phyloP scores from a whole-genome alignment of 2,797 vertebrate genomes.

The Spizella passerina region DNA sequence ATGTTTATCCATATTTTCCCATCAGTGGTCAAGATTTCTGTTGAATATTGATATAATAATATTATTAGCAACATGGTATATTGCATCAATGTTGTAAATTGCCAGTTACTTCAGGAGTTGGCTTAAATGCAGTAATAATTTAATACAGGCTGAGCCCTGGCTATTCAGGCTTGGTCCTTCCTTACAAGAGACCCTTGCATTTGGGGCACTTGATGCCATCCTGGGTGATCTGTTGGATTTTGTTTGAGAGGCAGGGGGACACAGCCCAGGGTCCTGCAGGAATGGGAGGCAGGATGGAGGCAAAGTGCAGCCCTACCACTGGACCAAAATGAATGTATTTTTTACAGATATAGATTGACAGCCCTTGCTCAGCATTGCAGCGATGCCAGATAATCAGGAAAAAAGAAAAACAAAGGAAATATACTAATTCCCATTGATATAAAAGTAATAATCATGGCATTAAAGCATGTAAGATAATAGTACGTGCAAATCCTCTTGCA shows the following conservation, averaged over 20 bases:
- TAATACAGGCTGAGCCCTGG: not conserved
- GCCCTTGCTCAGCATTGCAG: not conserved
- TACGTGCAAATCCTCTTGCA: not conserved
- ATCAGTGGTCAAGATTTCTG: not conserved
- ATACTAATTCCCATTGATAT: not conserved
- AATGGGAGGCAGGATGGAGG: not conserved
- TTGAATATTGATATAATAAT: not conserved
- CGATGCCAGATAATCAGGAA: not conserved
- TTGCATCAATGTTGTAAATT: not conserved
- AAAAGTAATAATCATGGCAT: not conserved
- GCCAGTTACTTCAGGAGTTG: not conserved
- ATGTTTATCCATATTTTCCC: not conserved
- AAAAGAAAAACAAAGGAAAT: not conserved
- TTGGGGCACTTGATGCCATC: not conserved
- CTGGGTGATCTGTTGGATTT: not conserved
- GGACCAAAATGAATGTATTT: not conserved
- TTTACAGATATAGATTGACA: not conserved
- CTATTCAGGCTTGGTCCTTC: not conserved
- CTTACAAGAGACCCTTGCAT: not conserved
- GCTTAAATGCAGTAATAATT: not conserved
- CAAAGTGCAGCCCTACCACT: not conserved
- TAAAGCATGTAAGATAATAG: not conserved
- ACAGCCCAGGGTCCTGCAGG: not conserved
- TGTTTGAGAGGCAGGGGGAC: not conserved
- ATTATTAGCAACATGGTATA: not conserved